Evolutionary conservation across 2,888 invertebrate species (phyloP).

Genomic region (Scaptodrosophila latifasciaeformis): DNA sequence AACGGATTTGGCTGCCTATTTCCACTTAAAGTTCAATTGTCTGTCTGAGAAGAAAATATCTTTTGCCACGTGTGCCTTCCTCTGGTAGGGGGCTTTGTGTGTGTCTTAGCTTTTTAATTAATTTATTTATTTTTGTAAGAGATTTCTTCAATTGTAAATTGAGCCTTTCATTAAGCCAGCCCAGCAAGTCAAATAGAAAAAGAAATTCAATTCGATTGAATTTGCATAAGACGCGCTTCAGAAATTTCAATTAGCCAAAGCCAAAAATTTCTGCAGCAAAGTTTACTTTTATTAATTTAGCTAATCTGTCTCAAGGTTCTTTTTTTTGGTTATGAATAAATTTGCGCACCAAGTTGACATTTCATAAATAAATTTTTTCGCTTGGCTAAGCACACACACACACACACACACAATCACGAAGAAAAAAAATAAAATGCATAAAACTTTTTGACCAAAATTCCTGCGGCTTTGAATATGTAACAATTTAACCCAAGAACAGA

Average conservation of each 20-base stretch:
- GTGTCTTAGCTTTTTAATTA: conserved; percentile 14
- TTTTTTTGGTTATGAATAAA: conserved; percentile 50
- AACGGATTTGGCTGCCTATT: conserved; percentile 21
- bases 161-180: conserved; percentile 1
- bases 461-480: conserved; percentile 8
- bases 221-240: conserved; percentile 34
- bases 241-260: conserved; percentile 52
- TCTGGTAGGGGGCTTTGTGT: neutral
- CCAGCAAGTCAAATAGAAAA: too few relatives aligned
- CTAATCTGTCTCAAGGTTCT: conserved; percentile 37
- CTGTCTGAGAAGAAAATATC: too few relatives aligned
- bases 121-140: conserved; percentile 20
- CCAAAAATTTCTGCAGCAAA: conserved; percentile 1
- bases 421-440: conserved; percentile 10
- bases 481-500: conserved; percentile 18
- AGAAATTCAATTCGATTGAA: too few relatives aligned
- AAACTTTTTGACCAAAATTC: too few relatives aligned
- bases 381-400: conserved; percentile 38
- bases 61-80: conserved; percentile 2
- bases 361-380: conserved; percentile 47
- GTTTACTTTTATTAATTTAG: conserved; percentile 49
- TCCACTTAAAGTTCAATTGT: too few relatives aligned
- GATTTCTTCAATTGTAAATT: conserved; percentile 6
- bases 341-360: conserved; percentile 31
- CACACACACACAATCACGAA: neutral